phyloP scores from a whole-genome alignment of 2,797 vertebrate genomes.

The Ptychadena robeensis region DNA sequence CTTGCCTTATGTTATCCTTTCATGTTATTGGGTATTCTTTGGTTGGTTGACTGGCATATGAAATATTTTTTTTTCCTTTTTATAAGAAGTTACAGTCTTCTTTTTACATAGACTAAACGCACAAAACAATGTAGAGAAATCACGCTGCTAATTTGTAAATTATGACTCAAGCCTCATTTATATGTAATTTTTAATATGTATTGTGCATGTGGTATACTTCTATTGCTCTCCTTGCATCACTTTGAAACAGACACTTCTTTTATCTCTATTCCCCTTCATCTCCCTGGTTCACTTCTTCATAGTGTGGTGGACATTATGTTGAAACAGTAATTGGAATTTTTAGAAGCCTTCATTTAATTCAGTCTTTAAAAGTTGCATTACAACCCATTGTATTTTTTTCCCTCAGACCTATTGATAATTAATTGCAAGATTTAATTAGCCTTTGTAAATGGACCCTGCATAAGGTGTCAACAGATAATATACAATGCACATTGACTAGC shows the following conservation, averaged over 20 bases:
- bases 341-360: neutral
- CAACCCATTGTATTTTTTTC: neutral
- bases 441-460: neutral
- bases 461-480: neutral
- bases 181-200: neutral
- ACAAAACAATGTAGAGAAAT: neutral
- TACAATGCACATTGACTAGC: neutral
- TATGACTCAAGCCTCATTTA: neutral
- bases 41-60: too few relatives aligned
- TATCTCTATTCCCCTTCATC: neutral
- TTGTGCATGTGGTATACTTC: neutral
- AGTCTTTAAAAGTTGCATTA: neutral
- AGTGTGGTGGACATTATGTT: conserved; percentile 3
- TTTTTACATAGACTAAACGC: neutral
- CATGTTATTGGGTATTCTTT: too few relatives aligned
- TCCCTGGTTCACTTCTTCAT: neutral
- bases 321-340: neutral
- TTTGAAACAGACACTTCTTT: neutral
- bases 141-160: neutral
- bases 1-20: too few relatives aligned
- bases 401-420: neutral
- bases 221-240: neutral
- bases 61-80: too few relatives aligned
- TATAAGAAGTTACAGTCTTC: too few relatives aligned
- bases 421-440: neutral